A percentile compares a stretch with the other conserved stretches of the same genome.
phyloP scores from a whole-genome alignment of 2,113 vertebrate genomes.

The Felis chaus region DNA sequence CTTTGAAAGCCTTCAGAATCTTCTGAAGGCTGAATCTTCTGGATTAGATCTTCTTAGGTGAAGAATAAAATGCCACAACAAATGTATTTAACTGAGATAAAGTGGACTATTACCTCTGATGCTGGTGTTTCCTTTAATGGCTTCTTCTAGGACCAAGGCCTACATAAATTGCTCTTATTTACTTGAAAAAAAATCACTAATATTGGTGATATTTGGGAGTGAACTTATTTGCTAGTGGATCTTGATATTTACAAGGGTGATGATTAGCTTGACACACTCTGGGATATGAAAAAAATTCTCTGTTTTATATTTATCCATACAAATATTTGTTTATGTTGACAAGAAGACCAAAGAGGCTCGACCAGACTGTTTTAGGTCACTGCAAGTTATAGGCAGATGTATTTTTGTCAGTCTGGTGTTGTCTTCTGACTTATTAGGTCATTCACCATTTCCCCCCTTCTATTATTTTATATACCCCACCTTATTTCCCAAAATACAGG shows the following conservation, averaged over 20 bases:
- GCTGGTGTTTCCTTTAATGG: neutral
- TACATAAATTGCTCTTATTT: neutral
- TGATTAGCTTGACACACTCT: neutral
- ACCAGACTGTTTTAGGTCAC: neutral
- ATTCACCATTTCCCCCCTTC: neutral
- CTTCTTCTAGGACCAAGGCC: neutral
- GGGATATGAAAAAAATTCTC: neutral
- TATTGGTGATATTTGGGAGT: neutral
- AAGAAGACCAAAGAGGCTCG: neutral
- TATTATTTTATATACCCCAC: neutral
- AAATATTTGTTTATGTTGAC: neutral
- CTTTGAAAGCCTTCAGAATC: neutral
- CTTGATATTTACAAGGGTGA: neutral
- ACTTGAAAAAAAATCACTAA: neutral
- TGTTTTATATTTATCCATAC: neutral
- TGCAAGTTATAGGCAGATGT: neutral
- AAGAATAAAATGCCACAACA: neutral
- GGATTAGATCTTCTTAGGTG: slow-evolving; percentile 2
- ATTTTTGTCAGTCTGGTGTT: neutral
- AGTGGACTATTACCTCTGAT: neutral
- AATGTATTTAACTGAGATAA: slow-evolving; percentile 3
- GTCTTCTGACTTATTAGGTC: neutral
- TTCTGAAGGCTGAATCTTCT: no score
- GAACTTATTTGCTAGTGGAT: neutral
- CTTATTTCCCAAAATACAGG: neutral